Percentiles rank a stretch among this genome's conserved stretches.
phyloP scores from a whole-genome alignment of 1,140 invertebrate genomes.

The Anadara kagoshimensis region DNA sequence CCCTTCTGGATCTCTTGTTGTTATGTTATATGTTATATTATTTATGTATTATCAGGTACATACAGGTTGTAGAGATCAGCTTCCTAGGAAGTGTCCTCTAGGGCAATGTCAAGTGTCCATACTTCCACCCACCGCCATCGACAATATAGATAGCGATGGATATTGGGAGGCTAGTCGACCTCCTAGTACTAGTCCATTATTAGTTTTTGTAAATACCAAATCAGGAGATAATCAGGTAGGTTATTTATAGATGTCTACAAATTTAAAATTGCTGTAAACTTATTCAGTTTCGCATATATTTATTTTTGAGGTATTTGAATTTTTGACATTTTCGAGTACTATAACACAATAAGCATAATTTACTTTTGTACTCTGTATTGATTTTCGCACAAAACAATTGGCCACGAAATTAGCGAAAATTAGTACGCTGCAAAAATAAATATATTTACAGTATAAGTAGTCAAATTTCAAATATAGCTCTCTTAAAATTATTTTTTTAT shows the following conservation, averaged over 20 bases:
- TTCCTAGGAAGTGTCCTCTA: constrained; percentile 84
- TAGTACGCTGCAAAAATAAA: no score
- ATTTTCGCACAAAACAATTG: no score
- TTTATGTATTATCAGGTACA: constrained; percentile 79
- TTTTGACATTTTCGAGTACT: no score
- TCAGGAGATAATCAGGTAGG: constrained; percentile 89
- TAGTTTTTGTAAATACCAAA: constrained; percentile 98
- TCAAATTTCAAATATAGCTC: no score
- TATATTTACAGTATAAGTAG: no score
- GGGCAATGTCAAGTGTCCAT: constrained; percentile 92
- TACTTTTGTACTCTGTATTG: no score
- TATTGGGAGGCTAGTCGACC: constrained; percentile 91
- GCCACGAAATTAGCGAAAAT: no score
- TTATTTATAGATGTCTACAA: background rate
- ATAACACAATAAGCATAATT: no score
- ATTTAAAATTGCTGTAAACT: background rate
- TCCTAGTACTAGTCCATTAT: constrained; percentile 87
- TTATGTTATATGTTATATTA: background rate
- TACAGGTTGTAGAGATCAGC: constrained; percentile 83
- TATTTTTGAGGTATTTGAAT: no score
- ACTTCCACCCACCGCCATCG: constrained; percentile 92
- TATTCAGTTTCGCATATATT: no score
- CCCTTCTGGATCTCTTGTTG: no score
- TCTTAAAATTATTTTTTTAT: no score
- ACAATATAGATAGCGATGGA: constrained; percentile 86